These are phyloP conservation scores for Eupeodes latifasciatus DNA, from an alignment of 2,888 invertebrate genomes.

Conservation along the genomic window DNA sequence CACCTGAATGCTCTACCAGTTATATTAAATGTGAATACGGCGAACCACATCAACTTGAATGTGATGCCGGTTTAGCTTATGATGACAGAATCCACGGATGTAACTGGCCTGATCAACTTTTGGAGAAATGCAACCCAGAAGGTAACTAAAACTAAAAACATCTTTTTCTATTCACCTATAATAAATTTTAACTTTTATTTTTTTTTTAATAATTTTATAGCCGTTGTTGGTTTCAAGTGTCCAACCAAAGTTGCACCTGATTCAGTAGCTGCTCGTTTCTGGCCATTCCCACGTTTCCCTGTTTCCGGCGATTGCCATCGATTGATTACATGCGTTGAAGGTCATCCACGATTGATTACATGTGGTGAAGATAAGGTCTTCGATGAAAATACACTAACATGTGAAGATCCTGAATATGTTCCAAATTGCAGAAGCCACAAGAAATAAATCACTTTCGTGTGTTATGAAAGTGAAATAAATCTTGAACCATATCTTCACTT, in stretches of 20 bases:
- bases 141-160: conserved; percentile 84
- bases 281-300: conserved; percentile 96
- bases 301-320: conserved; percentile 94
- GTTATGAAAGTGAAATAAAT: conserved; percentile 9
- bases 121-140: conserved; percentile 95
- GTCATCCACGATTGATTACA: conserved; percentile 93
- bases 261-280: conserved; percentile 93
- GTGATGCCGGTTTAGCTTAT: conserved; percentile 94
- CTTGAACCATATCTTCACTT: conserved; percentile 38
- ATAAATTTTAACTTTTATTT: conserved; percentile 76
- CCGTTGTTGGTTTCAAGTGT: conserved; percentile 96
- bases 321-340: conserved; percentile 95
- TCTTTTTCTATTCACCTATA: background rate
- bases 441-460: conserved; percentile 77
- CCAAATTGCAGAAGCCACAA: conserved; percentile 81
- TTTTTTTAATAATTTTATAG: conserved; percentile 83
- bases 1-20: conserved; percentile 91
- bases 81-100: conserved; percentile 94
- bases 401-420: conserved; percentile 87
- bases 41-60: conserved; percentile 91
- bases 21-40: conserved; percentile 95
- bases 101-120: conserved; percentile 96
- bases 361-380: conserved; percentile 95
- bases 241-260: conserved; percentile 93
- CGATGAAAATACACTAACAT: conserved; percentile 92